These are phyloP conservation scores for Thalassarche chlororhynchos DNA, from an alignment of 2,113 vertebrate genomes.

Conservation along the genomic window DNA sequence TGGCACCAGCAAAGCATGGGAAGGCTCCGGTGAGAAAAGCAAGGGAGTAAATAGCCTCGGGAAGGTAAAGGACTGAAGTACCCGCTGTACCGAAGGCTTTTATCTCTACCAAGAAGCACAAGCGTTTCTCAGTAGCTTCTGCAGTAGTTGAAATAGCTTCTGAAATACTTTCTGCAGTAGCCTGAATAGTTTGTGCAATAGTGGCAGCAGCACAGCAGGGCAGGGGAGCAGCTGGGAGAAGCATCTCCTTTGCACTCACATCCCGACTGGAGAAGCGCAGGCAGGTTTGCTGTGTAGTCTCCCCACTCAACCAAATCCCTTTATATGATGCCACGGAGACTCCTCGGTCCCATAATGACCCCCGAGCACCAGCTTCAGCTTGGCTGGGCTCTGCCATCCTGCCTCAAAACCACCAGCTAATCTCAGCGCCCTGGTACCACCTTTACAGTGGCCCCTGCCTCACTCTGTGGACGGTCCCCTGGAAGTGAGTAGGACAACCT, in stretches of 20 bases:
- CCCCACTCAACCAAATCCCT: neutral
- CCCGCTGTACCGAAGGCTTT: rapidly evolving
- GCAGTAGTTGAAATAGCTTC: neutral
- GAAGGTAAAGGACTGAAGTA: neutral
- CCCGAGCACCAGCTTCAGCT: neutral
- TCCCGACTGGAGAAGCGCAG: neutral
- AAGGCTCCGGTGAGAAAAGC: neutral
- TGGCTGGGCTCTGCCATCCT: neutral
- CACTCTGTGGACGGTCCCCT: neutral
- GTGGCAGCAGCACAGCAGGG: too few relatives aligned
- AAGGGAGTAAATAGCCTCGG: neutral
- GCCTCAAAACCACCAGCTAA: neutral
- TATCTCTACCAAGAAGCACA: neutral
- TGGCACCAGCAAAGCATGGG: neutral
- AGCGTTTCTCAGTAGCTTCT: neutral
- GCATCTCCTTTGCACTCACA: rapidly evolving
- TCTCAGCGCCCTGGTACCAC: neutral
- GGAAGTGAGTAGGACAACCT: neutral
- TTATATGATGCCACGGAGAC: too few relatives aligned
- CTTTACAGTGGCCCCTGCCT: neutral
- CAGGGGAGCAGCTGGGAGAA: neutral
- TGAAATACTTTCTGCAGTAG: neutral
- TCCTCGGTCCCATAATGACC: neutral
- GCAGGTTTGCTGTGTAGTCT: neutral
- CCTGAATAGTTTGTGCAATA: too few relatives aligned